A percentile compares a stretch with the other conserved stretches of the same genome.
Evolutionary conservation across 2,888 invertebrate species (phyloP).

Genomic region (Agrochola macilenta): DNA sequence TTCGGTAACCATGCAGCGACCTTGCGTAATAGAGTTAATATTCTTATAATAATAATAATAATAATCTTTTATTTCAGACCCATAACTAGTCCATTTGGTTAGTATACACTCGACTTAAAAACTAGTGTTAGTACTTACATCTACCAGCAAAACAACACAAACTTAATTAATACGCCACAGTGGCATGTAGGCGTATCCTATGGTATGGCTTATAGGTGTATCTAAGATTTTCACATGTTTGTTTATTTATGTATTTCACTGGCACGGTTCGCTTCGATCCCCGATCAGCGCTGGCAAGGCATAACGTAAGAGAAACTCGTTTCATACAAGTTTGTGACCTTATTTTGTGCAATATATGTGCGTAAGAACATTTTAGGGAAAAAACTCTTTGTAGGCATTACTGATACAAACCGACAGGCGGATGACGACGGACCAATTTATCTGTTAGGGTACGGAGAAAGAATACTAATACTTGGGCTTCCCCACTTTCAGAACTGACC

Average conservation of each 20-base stretch:
- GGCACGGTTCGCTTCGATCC: slow-evolving; percentile 26
- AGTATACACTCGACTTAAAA: no score
- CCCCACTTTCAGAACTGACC: slow-evolving; percentile 20
- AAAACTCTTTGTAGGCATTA: slow-evolving; percentile 57
- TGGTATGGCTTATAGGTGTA: no score
- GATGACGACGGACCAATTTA: slow-evolving; percentile 68
- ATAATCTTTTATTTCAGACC: no score
- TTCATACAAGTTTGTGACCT: slow-evolving; percentile 61
- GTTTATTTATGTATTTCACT: slow-evolving; percentile 32
- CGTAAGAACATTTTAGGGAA: slow-evolving; percentile 61
- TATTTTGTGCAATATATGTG: slow-evolving; percentile 63
- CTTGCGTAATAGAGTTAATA: slow-evolving; percentile 39
- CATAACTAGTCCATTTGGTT: no score
- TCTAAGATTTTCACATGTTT: slow-evolving; percentile 38
- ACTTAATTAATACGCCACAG: no score
- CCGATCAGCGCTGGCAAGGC: slow-evolving; percentile 40
- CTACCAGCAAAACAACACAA: no score
- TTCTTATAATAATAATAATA: no score
- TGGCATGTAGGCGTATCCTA: no score
- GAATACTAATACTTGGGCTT: slow-evolving; percentile 65
- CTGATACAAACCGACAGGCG: slow-evolving; percentile 57
- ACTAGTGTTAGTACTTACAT: no score
- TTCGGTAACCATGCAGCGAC: slow-evolving; percentile 36
- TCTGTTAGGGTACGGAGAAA: slow-evolving; percentile 60
- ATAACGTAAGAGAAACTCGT: slow-evolving; percentile 53